Evolutionary conservation across 2,113 vertebrate genomes (phyloP).

Genomic region (Zapus hudsonius): DNA sequence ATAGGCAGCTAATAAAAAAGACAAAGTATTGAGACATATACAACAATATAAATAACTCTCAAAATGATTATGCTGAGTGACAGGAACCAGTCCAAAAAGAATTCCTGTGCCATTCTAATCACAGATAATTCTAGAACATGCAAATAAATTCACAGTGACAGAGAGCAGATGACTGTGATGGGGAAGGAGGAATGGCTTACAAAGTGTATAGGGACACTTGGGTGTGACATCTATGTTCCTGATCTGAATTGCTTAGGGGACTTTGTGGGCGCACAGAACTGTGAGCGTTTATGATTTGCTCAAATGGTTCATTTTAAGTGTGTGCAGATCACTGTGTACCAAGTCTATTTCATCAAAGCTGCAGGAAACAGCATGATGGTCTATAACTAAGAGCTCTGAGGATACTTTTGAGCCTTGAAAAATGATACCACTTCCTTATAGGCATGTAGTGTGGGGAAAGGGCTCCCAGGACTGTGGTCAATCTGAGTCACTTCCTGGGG

Average conservation of each 20-base stretch:
- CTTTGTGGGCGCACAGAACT: background rate
- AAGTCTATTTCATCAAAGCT: background rate
- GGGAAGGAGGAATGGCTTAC: background rate
- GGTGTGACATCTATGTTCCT: background rate
- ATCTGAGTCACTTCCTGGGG: background rate
- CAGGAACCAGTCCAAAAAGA: background rate
- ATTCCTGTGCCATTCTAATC: background rate
- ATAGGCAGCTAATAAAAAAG: background rate
- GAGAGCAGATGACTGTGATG: background rate
- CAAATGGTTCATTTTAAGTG: background rate
- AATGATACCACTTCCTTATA: background rate
- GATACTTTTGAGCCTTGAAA: background rate
- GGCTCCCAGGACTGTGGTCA: background rate
- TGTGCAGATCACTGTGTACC: background rate
- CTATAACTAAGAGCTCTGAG: background rate
- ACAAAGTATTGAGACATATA: background rate
- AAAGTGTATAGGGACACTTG: background rate
- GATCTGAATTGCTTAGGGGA: background rate
- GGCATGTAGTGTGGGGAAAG: rapidly evolving
- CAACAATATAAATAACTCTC: background rate
- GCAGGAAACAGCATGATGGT: background rate
- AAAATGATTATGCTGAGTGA: background rate
- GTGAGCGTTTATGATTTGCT: background rate
- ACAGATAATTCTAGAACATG: background rate
- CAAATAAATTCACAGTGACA: background rate